Percentiles rank a stretch among this genome's conserved stretches.
phyloP scores from a whole-genome alignment of 2,113 vertebrate genomes.

The Laterallus jamaicensis region DNA sequence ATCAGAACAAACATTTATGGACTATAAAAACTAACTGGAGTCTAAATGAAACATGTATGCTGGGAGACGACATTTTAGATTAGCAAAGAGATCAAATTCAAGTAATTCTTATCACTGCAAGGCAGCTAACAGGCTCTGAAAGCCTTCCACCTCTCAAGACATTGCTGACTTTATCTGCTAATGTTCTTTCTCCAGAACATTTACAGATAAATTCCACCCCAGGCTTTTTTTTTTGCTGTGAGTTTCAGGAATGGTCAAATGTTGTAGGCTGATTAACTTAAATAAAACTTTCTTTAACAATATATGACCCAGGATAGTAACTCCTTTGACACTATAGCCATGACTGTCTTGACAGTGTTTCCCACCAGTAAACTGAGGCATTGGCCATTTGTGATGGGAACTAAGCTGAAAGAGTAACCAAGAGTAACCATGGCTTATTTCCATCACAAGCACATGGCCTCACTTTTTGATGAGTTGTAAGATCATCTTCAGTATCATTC shows the following conservation, averaged over 20 bases:
- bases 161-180: neutral
- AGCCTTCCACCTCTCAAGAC: neutral
- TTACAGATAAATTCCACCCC: neutral
- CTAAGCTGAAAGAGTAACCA: neutral
- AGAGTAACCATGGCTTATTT: neutral
- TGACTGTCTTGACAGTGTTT: neutral
- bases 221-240: neutral
- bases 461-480: neutral
- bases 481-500: neutral
- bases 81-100: slow-evolving; percentile 20
- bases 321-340: neutral
- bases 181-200: neutral
- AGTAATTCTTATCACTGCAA: neutral
- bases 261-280: neutral
- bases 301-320: neutral
- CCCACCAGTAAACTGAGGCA: neutral
- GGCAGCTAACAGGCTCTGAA: neutral
- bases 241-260: neutral
- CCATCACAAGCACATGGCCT: neutral
- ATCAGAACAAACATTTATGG: neutral
- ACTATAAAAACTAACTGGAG: neutral
- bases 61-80: neutral
- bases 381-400: neutral
- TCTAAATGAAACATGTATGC: neutral
- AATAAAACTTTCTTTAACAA: neutral